Percentiles rank a stretch among this genome's conserved stretches.
These are phyloP conservation scores for Drosophila quadrilineata DNA, from an alignment of 1,140 invertebrate species.

Conservation along the genomic window DNA sequence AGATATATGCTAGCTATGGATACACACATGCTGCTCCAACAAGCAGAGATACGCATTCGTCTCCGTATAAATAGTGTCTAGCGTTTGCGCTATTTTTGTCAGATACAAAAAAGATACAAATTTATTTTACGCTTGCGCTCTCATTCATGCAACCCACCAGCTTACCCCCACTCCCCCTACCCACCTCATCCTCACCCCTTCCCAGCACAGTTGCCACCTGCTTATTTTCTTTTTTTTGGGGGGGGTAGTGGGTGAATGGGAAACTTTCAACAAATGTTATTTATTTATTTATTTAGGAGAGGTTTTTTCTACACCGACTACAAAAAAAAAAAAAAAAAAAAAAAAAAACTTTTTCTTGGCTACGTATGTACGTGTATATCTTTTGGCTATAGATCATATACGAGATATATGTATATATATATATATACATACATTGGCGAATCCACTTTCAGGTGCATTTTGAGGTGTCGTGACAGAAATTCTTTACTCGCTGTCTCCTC, in stretches of 20 bases:
- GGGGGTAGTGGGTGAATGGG: too few species aligned
- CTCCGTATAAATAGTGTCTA: conserved; percentile 72
- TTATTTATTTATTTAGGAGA: conserved; percentile 70
- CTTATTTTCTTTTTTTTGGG: conserved; percentile 14
- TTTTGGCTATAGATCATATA: background rate
- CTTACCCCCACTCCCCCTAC: background rate
- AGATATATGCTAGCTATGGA: conserved; percentile 14
- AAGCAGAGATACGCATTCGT: conserved; percentile 19
- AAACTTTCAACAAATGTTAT: too few species aligned
- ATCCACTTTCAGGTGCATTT: conserved; percentile 67
- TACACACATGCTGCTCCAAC: conserved; percentile 49
- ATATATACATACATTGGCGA: background rate
- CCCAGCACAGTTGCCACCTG: conserved; percentile 11
- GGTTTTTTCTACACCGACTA: too few species aligned
- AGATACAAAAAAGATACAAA: too few species aligned
- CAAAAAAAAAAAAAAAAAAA: too few species aligned
- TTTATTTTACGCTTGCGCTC: conserved; percentile 74
- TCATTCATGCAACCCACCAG: conserved; percentile 55
- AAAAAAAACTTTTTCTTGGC: too few species aligned
- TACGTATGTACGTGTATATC: conserved; percentile 36
- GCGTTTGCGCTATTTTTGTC: conserved; percentile 70
- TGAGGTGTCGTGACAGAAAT: conserved; percentile 78
- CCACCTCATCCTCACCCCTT: too few species aligned
- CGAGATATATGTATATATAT: background rate
- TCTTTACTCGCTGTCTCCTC: conserved; percentile 45